Base-by-base conservation (phyloP, 2,888 invertebrate genomes). In the Chironomus tentans region DNA sequence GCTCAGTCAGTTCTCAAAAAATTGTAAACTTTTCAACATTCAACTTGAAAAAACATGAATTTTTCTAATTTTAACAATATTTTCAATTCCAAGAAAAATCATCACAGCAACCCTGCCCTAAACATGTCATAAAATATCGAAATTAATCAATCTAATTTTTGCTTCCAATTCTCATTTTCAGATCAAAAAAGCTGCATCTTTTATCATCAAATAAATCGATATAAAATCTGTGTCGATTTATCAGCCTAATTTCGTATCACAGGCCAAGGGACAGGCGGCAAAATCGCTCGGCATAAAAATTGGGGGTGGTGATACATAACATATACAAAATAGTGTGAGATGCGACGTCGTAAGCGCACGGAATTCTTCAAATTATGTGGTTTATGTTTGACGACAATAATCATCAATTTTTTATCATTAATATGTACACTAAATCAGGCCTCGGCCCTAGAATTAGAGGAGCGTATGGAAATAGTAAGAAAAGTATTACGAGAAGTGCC, bases 401-500 rank as follows among this genome's bases (percentile, higher is more conserved):
- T 83, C 78, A 82, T 82, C 79, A 81, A 83, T 79, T 81, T 84
- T 78, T 79, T 83, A 78, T 81, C 65, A 65, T 65, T 83, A 76
- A 78, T 82, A 79, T 83, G 82, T 79, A 72, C 72, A 72, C 62
- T 62, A 18, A 28, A 62, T 18, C 13, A 28, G 50, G 72, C 62
- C 10, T 80, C 82, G 77, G 82, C 81, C 77, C 83, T 87, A 78
- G 84, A 87, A 13, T 85, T 87, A 79, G 86, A 85, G 10, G 88
- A 87, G 15, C 87, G 87, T 82, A 82, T 87, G 80, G 86, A 87
- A 79, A 85, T 85, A 50, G 87, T 88, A 76, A 84, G 85, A 77
- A 85, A 86, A 81, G 87, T 88, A 75, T 83, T 88, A 78, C 85
- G 85, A 78, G 88, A 88, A 81, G 88, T 88, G 80, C 88, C 88